Evolutionary conservation across 2,113 vertebrate genomes (phyloP), one percentile per base, ranked within the genome.

Genomic region (Trochalopteron elliotii): DNA sequence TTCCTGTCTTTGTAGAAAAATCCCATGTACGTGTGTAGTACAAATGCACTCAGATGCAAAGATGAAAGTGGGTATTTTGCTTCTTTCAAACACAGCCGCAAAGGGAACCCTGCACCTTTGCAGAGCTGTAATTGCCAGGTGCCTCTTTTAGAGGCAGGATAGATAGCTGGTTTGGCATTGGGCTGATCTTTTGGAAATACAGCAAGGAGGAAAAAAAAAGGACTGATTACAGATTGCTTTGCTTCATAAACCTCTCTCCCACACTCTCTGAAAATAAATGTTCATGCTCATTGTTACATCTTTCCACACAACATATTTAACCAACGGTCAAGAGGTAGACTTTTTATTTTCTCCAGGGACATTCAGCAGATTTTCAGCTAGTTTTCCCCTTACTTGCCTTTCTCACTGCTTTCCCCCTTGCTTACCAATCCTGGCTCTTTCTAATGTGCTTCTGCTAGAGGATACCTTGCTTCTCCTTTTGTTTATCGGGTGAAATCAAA

Each of bases 11-110:
- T 96, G 76, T 75, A 82, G 71, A 93, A 88, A 90, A 94, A 90
- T 70, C 60, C 64, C 1, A 0, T 22, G 35, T 86, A 40, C 0
- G 3, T 63, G 37, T 83, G 79, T 86, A 83, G 71, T 90, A 88
- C 60, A 81, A 93, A 92, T 88, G 89, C 90, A 74, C 85, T 94
- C 88, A 90, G 87, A 93, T 64, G 63, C 84, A 77, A 93, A 95
- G 93, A 93, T 94, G 82, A 96, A 96, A 95, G 90, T 65, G 63
- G 25, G n/a, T 83, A 85, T 89, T 91, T 93, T 89, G 64, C 59
- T 63, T 89, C 80, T 86, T 92, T 91, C 52, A 30, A 80, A 55
- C 42, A 16, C 42, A 76, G 50, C 25, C 50, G 57, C 91, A 87
- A 91, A 94, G 60, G 67, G 47, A 93, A 10, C 20, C 24, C 82